phyloP scores from a whole-genome alignment of 2,797 vertebrate species.

The Pangasius krempfi region DNA sequence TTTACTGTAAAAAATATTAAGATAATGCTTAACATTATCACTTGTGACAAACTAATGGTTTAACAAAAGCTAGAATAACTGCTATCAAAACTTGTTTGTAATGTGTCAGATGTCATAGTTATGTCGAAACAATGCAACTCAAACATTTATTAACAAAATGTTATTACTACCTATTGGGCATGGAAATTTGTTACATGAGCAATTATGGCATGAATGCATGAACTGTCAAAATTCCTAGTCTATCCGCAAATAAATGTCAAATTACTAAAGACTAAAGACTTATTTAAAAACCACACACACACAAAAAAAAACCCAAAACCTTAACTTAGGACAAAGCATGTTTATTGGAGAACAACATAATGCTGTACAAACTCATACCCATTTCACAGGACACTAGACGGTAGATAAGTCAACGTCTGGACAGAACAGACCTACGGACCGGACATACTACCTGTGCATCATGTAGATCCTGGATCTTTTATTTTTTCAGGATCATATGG shows the following conservation, averaged over 20 bases:
- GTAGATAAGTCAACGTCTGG: conserved; percentile 46
- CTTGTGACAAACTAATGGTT: background rate
- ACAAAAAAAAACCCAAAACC: too few relatives aligned
- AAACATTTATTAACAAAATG: background rate
- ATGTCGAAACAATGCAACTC: background rate
- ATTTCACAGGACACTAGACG: conserved; percentile 74
- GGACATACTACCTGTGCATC: background rate
- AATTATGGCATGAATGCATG: background rate
- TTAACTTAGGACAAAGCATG: conserved; percentile 67
- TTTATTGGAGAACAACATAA: conserved; percentile 73
- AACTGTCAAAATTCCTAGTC: background rate
- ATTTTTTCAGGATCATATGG: background rate
- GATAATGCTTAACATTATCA: background rate
- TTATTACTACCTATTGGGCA: background rate
- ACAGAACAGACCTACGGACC: conserved; percentile 61
- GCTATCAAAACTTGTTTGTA: background rate
- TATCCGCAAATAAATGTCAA: background rate
- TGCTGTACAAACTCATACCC: conserved; percentile 69
- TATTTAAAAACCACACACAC: background rate
- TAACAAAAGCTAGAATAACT: background rate
- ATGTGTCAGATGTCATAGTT: background rate
- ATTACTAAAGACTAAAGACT: background rate
- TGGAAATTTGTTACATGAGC: background rate
- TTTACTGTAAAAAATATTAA: background rate
- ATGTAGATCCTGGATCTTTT: background rate